Percentiles rank a stretch among this genome's conserved stretches.
Evolutionary conservation across 2,888 invertebrate species (phyloP).

Genomic region (Drosophila tanythrix): DNA sequence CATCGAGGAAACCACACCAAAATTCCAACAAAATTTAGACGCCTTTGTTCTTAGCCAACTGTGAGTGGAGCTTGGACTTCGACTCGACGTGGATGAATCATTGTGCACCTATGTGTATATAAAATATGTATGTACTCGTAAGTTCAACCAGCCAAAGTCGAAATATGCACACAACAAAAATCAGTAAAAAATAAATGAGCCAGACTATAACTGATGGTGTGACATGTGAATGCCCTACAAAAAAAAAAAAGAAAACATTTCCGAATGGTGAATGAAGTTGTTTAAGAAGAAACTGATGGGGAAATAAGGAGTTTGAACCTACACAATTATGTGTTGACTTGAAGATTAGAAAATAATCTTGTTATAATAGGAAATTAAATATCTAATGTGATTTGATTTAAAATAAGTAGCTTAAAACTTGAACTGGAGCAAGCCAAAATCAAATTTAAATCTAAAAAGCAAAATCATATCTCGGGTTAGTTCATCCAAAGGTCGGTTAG

Average conservation of each 20-base stretch:
- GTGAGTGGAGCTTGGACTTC: conserved; percentile 21
- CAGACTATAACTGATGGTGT: conserved; percentile 41
- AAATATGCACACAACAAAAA: conserved; percentile 34
- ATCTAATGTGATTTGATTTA: background rate
- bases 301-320: background rate
- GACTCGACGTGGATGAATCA: conserved; percentile 48
- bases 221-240: conserved; percentile 23
- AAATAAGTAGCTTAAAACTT: too few species aligned
- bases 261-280: background rate
- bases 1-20: conserved; percentile 13
- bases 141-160: conserved; percentile 45
- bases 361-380: background rate
- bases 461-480: background rate
- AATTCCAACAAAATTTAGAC: conserved; percentile 21
- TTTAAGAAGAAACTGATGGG: background rate
- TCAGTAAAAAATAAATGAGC: conserved; percentile 47
- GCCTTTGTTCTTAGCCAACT: conserved; percentile 52
- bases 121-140: conserved; percentile 4
- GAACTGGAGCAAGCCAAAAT: too few species aligned
- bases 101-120: conserved; percentile 1
- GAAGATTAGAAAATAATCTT: background rate
- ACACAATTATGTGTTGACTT: background rate
- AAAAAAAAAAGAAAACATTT: background rate
- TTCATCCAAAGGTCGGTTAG: conserved; percentile 9
- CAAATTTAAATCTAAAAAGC: too few species aligned